Base-by-base conservation (phyloP, 1,140 invertebrate species). In the Drosophila novamexicana region DNA sequence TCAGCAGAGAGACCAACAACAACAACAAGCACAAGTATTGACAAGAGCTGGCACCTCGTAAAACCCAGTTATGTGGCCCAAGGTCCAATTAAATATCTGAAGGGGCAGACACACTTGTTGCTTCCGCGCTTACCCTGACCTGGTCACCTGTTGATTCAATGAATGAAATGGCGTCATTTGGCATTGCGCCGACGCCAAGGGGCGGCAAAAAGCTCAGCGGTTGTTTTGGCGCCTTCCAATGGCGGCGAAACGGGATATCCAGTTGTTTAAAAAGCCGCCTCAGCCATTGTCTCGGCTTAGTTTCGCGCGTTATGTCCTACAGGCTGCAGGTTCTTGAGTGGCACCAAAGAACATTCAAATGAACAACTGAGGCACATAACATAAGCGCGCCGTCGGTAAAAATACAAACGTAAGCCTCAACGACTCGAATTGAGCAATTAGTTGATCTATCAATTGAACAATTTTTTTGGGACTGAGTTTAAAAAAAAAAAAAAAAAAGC, bases 71-170 rank as follows among this genome's bases (percentile, higher is more conserved):
- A 36, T 10, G n/a, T 14, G 4, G 7, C n/a, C 29, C 22, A 18
- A 36, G 14, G 29, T 1, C 29, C 32, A 10, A 14, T 59, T 36
- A 10, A n/a, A 8, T 34, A 9, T n/a, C 22, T 9, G 16, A 29
- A n/a, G 29, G 22, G 12, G 16, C 7, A 40, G 9, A 22, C 16
- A 29, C 54, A 88, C 83, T 89, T 82, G 82, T 83, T 76, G 79
- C 39, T 47, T 0, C 1, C 3, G 10, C 32, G 12, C 42, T 44
- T 77, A 49, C 79, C 79, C 68, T 86, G 83, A 86, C 83, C 83
- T 86, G 88, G 84, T 56, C 58, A 88, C 72, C 69, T 80, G 84
- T 88, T 88, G 79, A 79, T 65, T 83, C 81, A 57, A 88, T 88
- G 83, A 88, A 88, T 89, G 84, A 77, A 89, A 49, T 49, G 45